phyloP scores from a whole-genome alignment of 2,888 invertebrate genomes.

The Nysson spinosus region DNA sequence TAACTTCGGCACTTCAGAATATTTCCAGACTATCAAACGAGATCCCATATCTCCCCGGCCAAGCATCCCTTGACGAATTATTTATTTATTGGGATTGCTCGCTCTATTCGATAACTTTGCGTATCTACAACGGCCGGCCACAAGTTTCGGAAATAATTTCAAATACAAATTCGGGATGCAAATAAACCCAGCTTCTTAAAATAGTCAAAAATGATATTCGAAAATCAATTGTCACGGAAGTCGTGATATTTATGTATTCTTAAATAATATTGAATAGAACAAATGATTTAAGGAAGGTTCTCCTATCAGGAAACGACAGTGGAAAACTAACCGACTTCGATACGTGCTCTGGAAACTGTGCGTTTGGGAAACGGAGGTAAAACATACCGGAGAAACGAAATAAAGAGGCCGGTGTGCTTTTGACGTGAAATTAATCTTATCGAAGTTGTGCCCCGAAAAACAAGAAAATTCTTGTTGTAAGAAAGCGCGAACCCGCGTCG shows the following conservation, averaged over 20 bases:
- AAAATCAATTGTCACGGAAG: too few species aligned
- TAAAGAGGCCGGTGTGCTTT: constrained; percentile 2
- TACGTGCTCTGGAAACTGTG: not conserved
- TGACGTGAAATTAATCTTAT: constrained; percentile 31
- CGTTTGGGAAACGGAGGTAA: not conserved
- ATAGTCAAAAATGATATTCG: too few species aligned
- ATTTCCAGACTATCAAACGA: constrained; percentile 51
- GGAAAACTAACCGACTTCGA: not conserved
- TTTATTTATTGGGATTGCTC: constrained; percentile 39
- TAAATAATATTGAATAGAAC: too few species aligned
- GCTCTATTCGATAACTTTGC: constrained; percentile 1
- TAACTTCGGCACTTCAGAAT: constrained; percentile 41
- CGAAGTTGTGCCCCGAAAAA: constrained; percentile 10
- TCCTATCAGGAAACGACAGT: not conserved
- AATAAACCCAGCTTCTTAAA: too few species aligned
- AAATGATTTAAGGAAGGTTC: too few species aligned
- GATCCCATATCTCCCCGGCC: constrained; percentile 26
- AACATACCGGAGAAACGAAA: not conserved
- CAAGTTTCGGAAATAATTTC: too few species aligned
- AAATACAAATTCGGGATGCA: too few species aligned
- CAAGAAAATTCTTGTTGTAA: not conserved
- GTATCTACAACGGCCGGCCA: too few species aligned
- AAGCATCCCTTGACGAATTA: constrained; percentile 43
- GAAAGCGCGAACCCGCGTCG: not conserved
- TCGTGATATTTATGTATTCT: too few species aligned